These are phyloP conservation scores for Chelonus formosanus DNA, from an alignment of 2,888 invertebrate species.

Conservation along the genomic window DNA sequence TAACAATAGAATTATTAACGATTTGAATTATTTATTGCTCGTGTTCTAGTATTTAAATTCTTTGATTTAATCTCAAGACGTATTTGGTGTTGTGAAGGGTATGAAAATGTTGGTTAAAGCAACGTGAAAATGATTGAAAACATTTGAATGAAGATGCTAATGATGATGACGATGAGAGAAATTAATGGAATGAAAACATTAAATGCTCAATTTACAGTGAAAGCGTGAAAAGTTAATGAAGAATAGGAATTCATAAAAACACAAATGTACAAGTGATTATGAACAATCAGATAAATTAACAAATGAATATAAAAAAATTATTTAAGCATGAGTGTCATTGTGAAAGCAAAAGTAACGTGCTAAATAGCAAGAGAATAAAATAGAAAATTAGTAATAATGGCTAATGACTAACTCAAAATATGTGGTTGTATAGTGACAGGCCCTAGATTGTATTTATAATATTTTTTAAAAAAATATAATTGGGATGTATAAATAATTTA, in stretches of 20 bases:
- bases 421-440: constrained; percentile 51
- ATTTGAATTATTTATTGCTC: too few species aligned
- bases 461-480: neutral
- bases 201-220: too few species aligned
- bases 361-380: constrained; percentile 16
- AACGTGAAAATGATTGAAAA: too few species aligned
- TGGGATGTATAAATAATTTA: neutral
- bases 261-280: too few species aligned
- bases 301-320: too few species aligned
- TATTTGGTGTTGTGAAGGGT: constrained; percentile 6
- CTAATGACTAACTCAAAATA: constrained; percentile 58
- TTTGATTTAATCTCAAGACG: constrained; percentile 32
- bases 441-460: constrained; percentile 30
- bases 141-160: too few species aligned
- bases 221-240: too few species aligned
- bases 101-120: too few species aligned
- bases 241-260: constrained; percentile 5
- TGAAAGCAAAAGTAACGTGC: constrained; percentile 36
- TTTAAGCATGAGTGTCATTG: constrained; percentile 12
- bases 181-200: too few species aligned
- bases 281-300: too few species aligned
- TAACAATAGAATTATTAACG: neutral
- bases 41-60: too few species aligned
- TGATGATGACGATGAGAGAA: too few species aligned
- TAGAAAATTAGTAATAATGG: constrained; percentile 40